These are phyloP conservation scores for Drosophila conformis DNA, from an alignment of 2,888 invertebrate species.

Conservation along the genomic window DNA sequence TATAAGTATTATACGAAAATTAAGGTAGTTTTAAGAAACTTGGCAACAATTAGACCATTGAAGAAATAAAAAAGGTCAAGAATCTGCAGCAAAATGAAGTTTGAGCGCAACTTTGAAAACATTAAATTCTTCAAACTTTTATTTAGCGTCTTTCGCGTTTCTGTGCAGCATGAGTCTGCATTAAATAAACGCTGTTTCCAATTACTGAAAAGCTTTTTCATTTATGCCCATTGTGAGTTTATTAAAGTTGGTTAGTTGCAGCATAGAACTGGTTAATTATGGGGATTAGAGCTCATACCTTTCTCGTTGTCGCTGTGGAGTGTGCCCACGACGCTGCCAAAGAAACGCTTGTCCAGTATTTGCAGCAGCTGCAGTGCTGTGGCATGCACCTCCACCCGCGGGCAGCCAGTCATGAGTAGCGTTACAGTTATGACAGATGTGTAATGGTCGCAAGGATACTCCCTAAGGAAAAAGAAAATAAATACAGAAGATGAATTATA, in stretches of 20 bases:
- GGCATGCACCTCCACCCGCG: conserved; percentile 95
- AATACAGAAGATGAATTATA: conserved; percentile 6
- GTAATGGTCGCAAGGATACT: conserved; percentile 98
- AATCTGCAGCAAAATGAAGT: not conserved
- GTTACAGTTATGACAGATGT: conserved; percentile 99
- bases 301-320: conserved; percentile 90
- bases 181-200: not conserved
- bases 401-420: conserved; percentile 97
- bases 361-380: conserved; percentile 97
- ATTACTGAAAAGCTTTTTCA: not conserved
- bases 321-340: conserved; percentile 89
- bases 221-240: conserved; percentile 13
- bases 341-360: conserved; percentile 96
- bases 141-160: not conserved
- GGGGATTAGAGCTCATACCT: conserved; percentile 86
- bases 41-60: not conserved
- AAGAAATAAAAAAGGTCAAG: not conserved
- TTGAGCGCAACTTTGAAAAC: not conserved
- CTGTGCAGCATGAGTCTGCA: too few relatives aligned
- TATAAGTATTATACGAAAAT: not conserved
- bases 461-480: conserved; percentile 86
- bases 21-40: not conserved
- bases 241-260: conserved; percentile 10
- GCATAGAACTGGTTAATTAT: not conserved
- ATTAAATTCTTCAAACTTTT: not conserved